Base-by-base conservation (phyloP, 2,888 invertebrate species). In the Phyllotreta striolata region DNA sequence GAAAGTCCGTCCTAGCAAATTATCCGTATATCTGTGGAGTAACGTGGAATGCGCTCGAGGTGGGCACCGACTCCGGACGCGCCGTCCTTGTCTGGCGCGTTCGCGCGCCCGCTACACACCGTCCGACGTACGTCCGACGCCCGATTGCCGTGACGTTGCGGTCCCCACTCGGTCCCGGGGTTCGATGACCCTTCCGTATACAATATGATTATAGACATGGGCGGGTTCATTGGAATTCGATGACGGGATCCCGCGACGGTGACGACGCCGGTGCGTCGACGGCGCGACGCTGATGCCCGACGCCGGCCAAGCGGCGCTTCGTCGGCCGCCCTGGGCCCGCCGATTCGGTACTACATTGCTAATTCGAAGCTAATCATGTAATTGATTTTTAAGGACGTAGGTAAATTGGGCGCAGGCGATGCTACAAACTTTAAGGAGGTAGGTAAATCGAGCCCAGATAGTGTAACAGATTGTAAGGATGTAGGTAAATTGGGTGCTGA, bases 21-120 rank as follows among this genome's bases (percentile, higher is more conserved):
- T 78, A 77, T 79, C 77, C 79, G 73, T 80, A 78, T 80, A 78
- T 79, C 77, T 78, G 78, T 80, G 78, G 76, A 76, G 76, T 78
- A 80, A 77, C 78, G 76, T 74, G 78, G 77, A 79, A 78, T 76
- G 75, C 74, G 73, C 72, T 70, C 43, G 55, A 59, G 64, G 62
- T 65, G 44, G 51, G 59, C 70, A 67, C 68, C 47, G 55, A 12
- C 60, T 69, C 67, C 62, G 56, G 57, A 57, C 49, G 8, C 43
- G 40, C 44, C 44, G 51, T 73, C 73, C 66, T 67, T 64, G 69
- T 73, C 69, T 66, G 56, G 64, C 70, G 59, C 60, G 49, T 37
- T 58, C 47, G 57, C 57, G 57, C 47, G 38, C 8, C 46, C 0
- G 55, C 2, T 5, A 39, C 34, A 40, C 24, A 52, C 37, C 51